A percentile compares a stretch with the other conserved stretches of the same genome.
phyloP scores from a whole-genome alignment of 2,113 vertebrate species.

The Hydrolagus affinis region DNA sequence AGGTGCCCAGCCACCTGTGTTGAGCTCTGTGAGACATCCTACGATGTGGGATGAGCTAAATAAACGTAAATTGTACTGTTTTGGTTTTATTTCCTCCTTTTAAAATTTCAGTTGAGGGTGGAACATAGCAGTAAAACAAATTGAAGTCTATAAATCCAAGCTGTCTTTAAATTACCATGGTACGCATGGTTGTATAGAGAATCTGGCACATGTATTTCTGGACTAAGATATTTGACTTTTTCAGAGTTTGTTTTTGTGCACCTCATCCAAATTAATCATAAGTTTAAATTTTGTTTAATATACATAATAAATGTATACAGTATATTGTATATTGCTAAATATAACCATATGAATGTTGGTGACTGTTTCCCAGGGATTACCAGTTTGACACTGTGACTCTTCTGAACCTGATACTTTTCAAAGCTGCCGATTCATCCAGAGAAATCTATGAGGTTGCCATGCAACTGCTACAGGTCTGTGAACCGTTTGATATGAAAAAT shows the following conservation, averaged over 20 bases:
- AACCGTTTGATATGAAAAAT: conserved; percentile 21
- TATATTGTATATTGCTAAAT: too few relatives aligned
- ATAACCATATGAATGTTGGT: conserved; percentile 2
- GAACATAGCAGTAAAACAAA: neutral
- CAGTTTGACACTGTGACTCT: conserved; percentile 97
- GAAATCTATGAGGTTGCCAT: conserved; percentile 94
- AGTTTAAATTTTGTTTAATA: neutral
- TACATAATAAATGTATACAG: too few relatives aligned
- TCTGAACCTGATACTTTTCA: conserved; percentile 94
- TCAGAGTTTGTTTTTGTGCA: neutral
- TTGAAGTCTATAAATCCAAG: neutral
- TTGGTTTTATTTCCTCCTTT: neutral
- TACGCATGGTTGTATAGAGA: neutral
- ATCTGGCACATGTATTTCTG: neutral
- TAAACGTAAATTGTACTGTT: neutral
- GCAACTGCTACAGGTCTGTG: conserved; percentile 91
- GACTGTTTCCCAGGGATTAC: conserved; percentile 71
- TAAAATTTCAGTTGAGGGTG: neutral
- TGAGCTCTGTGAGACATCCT: too few relatives aligned
- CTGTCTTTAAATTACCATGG: neutral
- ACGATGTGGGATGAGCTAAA: too few relatives aligned
- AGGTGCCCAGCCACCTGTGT: too few relatives aligned
- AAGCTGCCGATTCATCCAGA: conserved; percentile 91
- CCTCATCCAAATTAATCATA: neutral
- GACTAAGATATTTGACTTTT: neutral